Percentiles rank a stretch among this genome's conserved stretches.
phyloP scores from a whole-genome alignment of 2,888 invertebrate species.

The Drepana falcataria region DNA sequence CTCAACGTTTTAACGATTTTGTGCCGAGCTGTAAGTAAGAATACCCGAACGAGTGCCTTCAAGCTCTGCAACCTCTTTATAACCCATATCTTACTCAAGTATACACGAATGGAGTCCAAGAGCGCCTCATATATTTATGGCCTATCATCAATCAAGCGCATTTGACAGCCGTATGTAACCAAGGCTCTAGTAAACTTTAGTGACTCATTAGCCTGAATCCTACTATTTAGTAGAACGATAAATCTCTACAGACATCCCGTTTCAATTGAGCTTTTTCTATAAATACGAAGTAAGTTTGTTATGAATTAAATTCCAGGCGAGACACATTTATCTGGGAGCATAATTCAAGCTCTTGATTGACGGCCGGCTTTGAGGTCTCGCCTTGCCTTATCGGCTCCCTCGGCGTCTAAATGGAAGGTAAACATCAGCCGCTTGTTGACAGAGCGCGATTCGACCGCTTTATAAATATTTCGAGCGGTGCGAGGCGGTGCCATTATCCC shows the following conservation, averaged over 20 bases:
- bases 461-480: slow-evolving; percentile 68
- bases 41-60: slow-evolving; percentile 15
- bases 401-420: slow-evolving; percentile 59
- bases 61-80: slow-evolving; percentile 10
- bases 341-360: slow-evolving; percentile 17
- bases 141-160: slow-evolving; percentile 1
- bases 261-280: slow-evolving; percentile 2
- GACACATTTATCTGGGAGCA: slow-evolving; percentile 6
- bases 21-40: slow-evolving; percentile 4
- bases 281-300: background rate
- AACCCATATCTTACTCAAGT: slow-evolving; percentile 3
- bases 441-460: slow-evolving; percentile 62
- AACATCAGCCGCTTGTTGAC: slow-evolving; percentile 66
- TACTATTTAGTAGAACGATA: background rate
- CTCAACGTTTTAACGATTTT: slow-evolving; percentile 42
- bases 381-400: slow-evolving; percentile 51
- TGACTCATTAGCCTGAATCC: background rate
- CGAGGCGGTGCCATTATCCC: slow-evolving; percentile 65
- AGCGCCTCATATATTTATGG: background rate
- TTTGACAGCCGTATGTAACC: background rate
- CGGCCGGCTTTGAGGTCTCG: slow-evolving; percentile 15
- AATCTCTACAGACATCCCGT: slow-evolving; percentile 1
- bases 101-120: background rate
- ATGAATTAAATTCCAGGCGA: background rate
- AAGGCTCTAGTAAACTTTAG: slow-evolving; percentile 1